These are phyloP conservation scores for Frieseomelitta varia DNA, from an alignment of 1,140 invertebrate genomes.

Conservation along the genomic window DNA sequence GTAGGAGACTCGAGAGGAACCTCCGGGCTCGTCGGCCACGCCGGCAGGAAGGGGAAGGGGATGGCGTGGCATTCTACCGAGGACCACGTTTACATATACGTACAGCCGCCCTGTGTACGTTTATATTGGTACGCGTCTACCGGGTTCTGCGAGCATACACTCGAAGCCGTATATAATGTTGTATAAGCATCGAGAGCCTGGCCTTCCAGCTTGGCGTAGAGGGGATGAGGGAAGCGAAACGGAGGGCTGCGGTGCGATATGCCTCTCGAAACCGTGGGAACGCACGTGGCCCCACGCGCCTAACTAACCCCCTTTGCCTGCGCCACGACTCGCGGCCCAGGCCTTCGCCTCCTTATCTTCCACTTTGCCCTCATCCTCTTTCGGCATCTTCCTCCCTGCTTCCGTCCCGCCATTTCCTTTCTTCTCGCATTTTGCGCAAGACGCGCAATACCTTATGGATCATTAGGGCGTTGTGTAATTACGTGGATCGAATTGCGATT, in stretches of 20 bases:
- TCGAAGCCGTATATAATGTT: slow-evolving; percentile 57
- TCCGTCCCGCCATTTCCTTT: not conserved
- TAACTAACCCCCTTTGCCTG: slow-evolving; percentile 77
- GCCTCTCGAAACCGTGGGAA: slow-evolving; percentile 81
- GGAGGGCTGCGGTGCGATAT: slow-evolving; percentile 77
- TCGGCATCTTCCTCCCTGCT: not conserved
- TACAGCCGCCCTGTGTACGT: not conserved
- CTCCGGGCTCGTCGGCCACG: slow-evolving; percentile 40
- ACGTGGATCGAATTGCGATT: too few relatives aligned
- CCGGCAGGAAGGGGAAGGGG: slow-evolving; percentile 1
- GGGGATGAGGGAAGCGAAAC: slow-evolving; percentile 65
- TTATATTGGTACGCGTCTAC: slow-evolving; percentile 2
- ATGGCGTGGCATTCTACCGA: slow-evolving; percentile 53
- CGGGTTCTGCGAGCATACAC: slow-evolving; percentile 48
- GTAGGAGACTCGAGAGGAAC: slow-evolving; percentile 39
- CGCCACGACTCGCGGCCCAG: slow-evolving; percentile 40
- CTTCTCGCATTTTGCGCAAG: too few relatives aligned
- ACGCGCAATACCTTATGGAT: too few relatives aligned
- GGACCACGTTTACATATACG: not conserved
- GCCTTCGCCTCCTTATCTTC: slow-evolving; percentile 42
- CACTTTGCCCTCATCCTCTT: slow-evolving; percentile 14
- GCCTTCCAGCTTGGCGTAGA: slow-evolving; percentile 22
- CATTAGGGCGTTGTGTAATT: too few relatives aligned
- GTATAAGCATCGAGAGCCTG: slow-evolving; percentile 55
- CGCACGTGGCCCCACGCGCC: slow-evolving; percentile 80